Base-by-base conservation (phyloP, 2,888 invertebrate species). In the Panopea generosa region DNA sequence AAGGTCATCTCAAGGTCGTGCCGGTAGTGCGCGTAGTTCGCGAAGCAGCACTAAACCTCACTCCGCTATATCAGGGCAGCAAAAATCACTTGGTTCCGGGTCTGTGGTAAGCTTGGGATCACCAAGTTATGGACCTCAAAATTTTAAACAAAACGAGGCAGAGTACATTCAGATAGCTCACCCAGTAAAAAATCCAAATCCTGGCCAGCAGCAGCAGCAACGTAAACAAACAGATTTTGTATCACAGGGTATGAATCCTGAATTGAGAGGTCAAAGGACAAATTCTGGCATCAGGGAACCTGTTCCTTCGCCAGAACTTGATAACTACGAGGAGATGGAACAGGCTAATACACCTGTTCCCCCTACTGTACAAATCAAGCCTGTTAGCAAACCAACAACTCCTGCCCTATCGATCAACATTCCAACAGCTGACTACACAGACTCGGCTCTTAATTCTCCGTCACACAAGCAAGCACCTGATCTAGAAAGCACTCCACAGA, bases 91-190 rank as follows among this genome's bases (percentile, higher is more conserved):
- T 7, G 79, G 56, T 1, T 72, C 79, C 20, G 68, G 71, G 24
- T 77, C 81, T 11, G 40, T 62, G 26, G 59, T 65, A 6, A 77
- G 50, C 45, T 33, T 80, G 29, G 24, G 70, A 26, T 57, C 66
- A 16, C 45, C 24, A n/a, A 40, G 59, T 29, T 33, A 33, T 11
- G 24, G 70, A 26, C 52, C 66, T 20, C 45, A 22, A 11, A 40
- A 50, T 29, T 71, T 56, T 49, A 65, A 67, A 22, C 63, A 61
- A 27, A 70, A 68, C 56, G 89, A 89, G 26, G 83, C 88, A 24
- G 85, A 87, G 62, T 90, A 79, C 69, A 90, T 90, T 57, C 86
- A 88, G 65, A 88, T 90, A 27, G 82, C 88, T n/a, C 84, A 86
- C 16, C 87, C 86, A 63, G 78, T 89, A 20, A 85, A 82, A 61